Evolutionary conservation across 2,888 invertebrate genomes (phyloP), one percentile per base, ranked within the genome.

Genomic region (Minunthozetes semirufus): DNA sequence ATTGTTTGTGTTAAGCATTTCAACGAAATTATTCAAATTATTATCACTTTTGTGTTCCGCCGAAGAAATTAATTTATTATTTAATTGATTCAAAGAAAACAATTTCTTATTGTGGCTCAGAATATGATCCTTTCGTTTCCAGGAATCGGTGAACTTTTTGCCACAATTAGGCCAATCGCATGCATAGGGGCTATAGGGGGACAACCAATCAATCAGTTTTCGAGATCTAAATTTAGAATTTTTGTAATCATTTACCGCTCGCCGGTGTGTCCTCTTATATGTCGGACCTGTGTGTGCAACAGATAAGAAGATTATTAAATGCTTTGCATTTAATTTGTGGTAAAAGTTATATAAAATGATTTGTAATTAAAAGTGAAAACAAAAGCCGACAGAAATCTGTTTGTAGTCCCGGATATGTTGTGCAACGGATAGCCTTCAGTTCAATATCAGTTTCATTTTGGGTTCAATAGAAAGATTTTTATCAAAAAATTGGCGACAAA

Each of bases 81-180:
- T 46, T 11, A 33, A 68, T 13, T 38, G 17, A 22, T 22, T 22
- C 2, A 22, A 3, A 22, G 68, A n/a, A 46, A 38, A 13, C 22
- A 19, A 8, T 22, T 68, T 68, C 15, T 38, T 38, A 15, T 68
- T 38, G 22, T 68, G 68, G n/a, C 42, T 68, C 4, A 68, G 11
- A 11, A 38, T 68, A 46, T 68, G 68, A 38, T 68, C 68, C 22
- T 68, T 68, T 42, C 17, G 42, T 68, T 68, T 68, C 68, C 68
- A 68, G 19, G 68, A 68, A 78, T 94, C 87, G 0, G 94, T 94
- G 81, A 94, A 94, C 0, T 91, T 90, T 82, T 94, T 94, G 0
- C 91, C 91, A 81, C 94, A 94, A 63, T 89, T 89, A 78, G 89
- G 89, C 75, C 89, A 89, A 76, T 93, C 92, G 81, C 94, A 94